These are phyloP conservation scores for Eupithecia exiguata DNA, from an alignment of 2,888 invertebrate genomes.

Conservation along the genomic window DNA sequence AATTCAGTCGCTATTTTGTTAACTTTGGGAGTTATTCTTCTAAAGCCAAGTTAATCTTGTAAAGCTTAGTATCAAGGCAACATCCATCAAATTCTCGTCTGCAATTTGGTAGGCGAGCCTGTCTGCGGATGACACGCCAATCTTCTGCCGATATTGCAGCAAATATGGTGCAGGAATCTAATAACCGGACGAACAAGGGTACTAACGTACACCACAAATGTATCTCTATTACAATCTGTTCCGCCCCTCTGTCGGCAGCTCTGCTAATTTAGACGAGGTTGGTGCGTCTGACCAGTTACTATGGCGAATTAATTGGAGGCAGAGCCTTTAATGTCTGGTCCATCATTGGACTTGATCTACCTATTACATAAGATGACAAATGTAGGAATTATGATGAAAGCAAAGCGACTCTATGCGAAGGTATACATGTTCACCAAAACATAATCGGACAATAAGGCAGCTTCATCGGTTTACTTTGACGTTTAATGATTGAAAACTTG, in stretches of 20 bases:
- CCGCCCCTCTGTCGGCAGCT: background rate
- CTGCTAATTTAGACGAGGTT: background rate
- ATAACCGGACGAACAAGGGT: background rate
- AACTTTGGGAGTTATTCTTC: background rate
- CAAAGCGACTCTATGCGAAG: too few species aligned
- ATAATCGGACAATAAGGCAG: too few species aligned
- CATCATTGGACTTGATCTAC: background rate
- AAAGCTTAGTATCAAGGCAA: background rate
- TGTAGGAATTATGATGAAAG: background rate
- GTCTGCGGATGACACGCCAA: background rate
- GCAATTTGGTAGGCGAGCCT: background rate
- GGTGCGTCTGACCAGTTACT: background rate
- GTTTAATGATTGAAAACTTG: too few species aligned
- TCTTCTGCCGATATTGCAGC: constrained; percentile 26
- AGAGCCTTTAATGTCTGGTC: background rate
- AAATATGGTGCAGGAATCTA: constrained; percentile 13
- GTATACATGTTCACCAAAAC: too few species aligned
- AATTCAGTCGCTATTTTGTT: background rate
- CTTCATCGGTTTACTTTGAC: too few species aligned
- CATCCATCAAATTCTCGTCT: background rate
- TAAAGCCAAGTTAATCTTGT: background rate
- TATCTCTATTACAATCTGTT: constrained; percentile 6
- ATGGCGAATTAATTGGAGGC: background rate
- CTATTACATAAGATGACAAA: background rate
- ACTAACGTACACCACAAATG: background rate